Evolutionary conservation across 2,888 invertebrate genomes (phyloP).

Genomic region (Thyatira batis): DNA sequence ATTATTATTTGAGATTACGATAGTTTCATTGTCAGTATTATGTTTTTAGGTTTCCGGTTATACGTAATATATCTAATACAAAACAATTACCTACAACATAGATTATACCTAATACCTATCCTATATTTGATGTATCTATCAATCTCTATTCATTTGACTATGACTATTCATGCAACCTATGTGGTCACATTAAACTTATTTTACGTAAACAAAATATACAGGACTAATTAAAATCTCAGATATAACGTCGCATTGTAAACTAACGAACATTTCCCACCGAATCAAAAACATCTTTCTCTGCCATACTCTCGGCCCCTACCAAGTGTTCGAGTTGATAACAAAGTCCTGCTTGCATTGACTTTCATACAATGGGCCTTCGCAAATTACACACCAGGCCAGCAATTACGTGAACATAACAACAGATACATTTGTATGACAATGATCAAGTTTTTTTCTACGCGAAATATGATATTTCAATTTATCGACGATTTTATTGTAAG

Average conservation of each 20-base stretch:
- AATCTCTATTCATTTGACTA: too few species aligned
- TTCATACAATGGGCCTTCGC: slow-evolving; percentile 58
- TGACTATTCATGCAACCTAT: too few species aligned
- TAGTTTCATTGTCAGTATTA: too few species aligned
- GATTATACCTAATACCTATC: too few species aligned
- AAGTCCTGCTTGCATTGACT: slow-evolving; percentile 51
- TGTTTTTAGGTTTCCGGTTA: too few species aligned
- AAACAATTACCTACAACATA: too few species aligned
- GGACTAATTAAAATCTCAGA: background rate
- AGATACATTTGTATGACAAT: slow-evolving; percentile 82
- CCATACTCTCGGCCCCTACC: slow-evolving; percentile 30
- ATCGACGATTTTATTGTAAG: slow-evolving; percentile 30
- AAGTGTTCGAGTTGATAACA: slow-evolving; percentile 46
- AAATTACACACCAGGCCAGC: slow-evolving; percentile 73
- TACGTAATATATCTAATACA: too few species aligned
- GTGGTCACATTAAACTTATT: too few species aligned
- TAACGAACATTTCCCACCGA: background rate
- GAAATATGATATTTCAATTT: slow-evolving; percentile 62
- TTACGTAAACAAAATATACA: background rate
- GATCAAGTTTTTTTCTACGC: slow-evolving; percentile 59
- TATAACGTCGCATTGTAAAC: background rate
- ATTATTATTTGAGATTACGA: too few species aligned
- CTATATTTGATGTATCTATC: too few species aligned
- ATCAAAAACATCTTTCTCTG: background rate
- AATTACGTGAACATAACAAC: slow-evolving; percentile 73